phyloP scores from a whole-genome alignment of 2,888 invertebrate species.

The Gastrophysa polygoni region DNA sequence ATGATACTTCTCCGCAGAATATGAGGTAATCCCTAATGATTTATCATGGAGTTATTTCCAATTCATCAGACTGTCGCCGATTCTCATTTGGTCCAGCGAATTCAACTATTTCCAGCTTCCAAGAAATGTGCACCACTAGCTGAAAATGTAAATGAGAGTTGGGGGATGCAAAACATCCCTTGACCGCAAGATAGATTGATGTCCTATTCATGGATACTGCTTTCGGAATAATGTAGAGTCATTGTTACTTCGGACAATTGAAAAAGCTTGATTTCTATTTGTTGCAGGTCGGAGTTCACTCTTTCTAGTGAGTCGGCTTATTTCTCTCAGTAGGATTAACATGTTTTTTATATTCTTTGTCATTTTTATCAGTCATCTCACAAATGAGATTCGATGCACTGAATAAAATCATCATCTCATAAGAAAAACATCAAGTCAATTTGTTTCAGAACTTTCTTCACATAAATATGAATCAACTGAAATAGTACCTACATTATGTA shows the following conservation, averaged over 20 bases:
- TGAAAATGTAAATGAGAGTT: slow-evolving; percentile 48
- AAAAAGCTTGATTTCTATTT: slow-evolving; percentile 40
- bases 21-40: slow-evolving; percentile 31
- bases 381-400: slow-evolving; percentile 1
- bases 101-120: slow-evolving; percentile 43
- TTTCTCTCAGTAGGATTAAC: slow-evolving; percentile 4
- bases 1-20: not conserved
- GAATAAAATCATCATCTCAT: slow-evolving; percentile 3
- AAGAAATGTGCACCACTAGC: slow-evolving; percentile 39
- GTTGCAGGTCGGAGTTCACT: slow-evolving; percentile 34
- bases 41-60: slow-evolving; percentile 39
- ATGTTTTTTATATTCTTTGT: slow-evolving; percentile 25
- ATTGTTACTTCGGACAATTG: slow-evolving; percentile 49
- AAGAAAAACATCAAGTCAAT: too few relatives aligned
- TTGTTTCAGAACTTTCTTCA: too few relatives aligned
- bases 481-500: too few relatives aligned
- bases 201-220: slow-evolving; percentile 45
- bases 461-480: too few relatives aligned
- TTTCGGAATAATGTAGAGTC: slow-evolving; percentile 51
- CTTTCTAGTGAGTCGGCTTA: slow-evolving; percentile 12
- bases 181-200: slow-evolving; percentile 52
- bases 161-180: slow-evolving; percentile 47
- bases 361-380: slow-evolving; percentile 27
- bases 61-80: slow-evolving; percentile 41
- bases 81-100: slow-evolving; percentile 47